These are phyloP conservation scores for Lepidonotus clava DNA, from an alignment of 2,888 invertebrate species.

Conservation along the genomic window DNA sequence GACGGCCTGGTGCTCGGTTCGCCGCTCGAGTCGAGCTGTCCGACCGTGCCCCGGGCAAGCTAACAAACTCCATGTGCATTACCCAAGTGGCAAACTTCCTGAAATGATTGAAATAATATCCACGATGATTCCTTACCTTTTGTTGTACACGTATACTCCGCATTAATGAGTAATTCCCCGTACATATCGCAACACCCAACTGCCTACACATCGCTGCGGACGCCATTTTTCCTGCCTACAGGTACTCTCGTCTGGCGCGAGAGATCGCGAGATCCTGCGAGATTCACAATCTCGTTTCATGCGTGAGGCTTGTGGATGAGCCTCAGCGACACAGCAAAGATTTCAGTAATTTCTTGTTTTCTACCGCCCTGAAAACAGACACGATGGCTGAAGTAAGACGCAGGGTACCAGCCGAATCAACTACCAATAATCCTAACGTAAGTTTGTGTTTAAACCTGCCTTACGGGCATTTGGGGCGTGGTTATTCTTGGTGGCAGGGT, in stretches of 20 bases:
- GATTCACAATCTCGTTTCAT: not conserved
- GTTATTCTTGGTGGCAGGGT: no score
- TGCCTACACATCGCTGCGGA: constrained; percentile 55
- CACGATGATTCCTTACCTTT: constrained; percentile 44
- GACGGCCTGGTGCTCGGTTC: not conserved
- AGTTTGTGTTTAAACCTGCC: not conserved
- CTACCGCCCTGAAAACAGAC: not conserved
- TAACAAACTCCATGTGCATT: constrained; percentile 18
- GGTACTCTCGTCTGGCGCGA: not conserved
- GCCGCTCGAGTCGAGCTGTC: not conserved
- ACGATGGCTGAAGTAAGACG: constrained; percentile 17
- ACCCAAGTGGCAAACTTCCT: constrained; percentile 14
- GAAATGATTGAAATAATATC: not conserved
- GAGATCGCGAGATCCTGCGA: not conserved
- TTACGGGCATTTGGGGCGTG: no score
- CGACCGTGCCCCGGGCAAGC: not conserved
- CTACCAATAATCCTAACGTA: not conserved
- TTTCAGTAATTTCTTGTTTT: constrained; percentile 30
- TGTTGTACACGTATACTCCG: constrained; percentile 55
- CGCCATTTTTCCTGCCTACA: constrained; percentile 44
- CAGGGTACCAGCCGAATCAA: not conserved
- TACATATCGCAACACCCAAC: constrained; percentile 48
- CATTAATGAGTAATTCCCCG: constrained; percentile 53
- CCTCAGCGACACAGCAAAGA: not conserved
- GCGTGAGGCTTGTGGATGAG: not conserved